Base-by-base conservation (phyloP, 1,140 invertebrate genomes). In the Habropoda laboriosa region DNA sequence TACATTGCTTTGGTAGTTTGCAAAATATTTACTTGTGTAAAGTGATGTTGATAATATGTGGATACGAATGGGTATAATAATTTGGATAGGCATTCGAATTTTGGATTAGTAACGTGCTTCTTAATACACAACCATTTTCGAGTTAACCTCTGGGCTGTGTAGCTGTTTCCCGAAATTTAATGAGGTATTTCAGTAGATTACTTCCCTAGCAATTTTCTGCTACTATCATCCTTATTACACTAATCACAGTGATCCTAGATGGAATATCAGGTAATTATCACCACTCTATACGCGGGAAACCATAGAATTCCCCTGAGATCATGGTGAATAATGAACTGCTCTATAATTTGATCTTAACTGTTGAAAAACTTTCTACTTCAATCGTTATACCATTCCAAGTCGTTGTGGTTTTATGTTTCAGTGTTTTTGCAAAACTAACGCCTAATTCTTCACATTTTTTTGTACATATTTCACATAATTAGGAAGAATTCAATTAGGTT, bases 161-260 rank as follows among this genome's bases (percentile, higher is more conserved):
- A 30, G n/a, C 12, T 24, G 21, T 35, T 27, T 24, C 35, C 3
- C 40, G 16, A 72, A 57, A 71, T 71, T 71, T 57, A 71, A 57
- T 45, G 38, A 71, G 68, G 58, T 45, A 71, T 55, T 30, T 42
- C 8, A 42, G 70, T 5, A 47, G 40, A 45, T 72, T 60, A 72
- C n/a, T 60, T 40, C 53, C 70, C 30, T 16, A 35, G 40, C 27
- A 72, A 60, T 72, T 24, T 60, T 13, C 53, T 35, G 4, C 42
- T 35, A 58, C n/a, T 27, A 53, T 68, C 40, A 24, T 47, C 55
- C 30, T 60, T 58, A 45, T 71, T 57, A 71, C 3, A 71, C 16
- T 72, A 58, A 72, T n/a, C 70, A 72, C 55, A 60, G 55, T 72
- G 51, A 72, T 72, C 24, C 18, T 21, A n/a, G 24, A 42, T 47